These are phyloP conservation scores for Spheniscus mendiculus DNA, from an alignment of 2,113 vertebrate genomes.

Conservation along the genomic window DNA sequence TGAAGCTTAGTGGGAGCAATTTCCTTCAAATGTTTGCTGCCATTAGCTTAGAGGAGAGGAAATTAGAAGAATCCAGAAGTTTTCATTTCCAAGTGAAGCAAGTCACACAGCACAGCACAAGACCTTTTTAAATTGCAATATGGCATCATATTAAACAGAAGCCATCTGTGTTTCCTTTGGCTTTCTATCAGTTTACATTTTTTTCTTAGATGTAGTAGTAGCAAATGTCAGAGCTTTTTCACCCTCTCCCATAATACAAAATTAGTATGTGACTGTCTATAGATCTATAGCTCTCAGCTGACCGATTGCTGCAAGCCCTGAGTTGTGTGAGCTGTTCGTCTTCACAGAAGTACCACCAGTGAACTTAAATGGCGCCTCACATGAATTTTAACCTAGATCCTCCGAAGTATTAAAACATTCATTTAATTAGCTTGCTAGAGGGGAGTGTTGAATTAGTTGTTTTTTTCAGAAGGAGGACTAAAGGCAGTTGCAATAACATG, in stretches of 20 bases:
- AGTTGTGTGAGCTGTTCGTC: background rate
- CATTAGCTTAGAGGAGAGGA: constrained; percentile 1
- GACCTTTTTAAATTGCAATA: constrained; percentile 10
- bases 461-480: background rate
- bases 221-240: background rate
- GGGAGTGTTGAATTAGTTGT: background rate
- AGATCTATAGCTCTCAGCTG: background rate
- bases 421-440: background rate
- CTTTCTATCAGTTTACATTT: constrained; percentile 1
- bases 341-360: background rate
- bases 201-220: background rate
- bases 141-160: constrained; percentile 9
- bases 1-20: background rate
- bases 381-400: background rate
- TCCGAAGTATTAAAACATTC: background rate
- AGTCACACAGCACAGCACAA: background rate
- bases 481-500: background rate
- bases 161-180: constrained; percentile 36
- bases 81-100: constrained; percentile 37
- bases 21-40: constrained; percentile 12
- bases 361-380: background rate
- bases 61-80: constrained; percentile 8
- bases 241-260: background rate
- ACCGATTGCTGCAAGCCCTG: background rate
- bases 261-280: background rate